A percentile compares a stretch with the other conserved stretches of the same genome.
phyloP scores from a whole-genome alignment of 2,888 invertebrate genomes.

The Drosophila borealis region DNA sequence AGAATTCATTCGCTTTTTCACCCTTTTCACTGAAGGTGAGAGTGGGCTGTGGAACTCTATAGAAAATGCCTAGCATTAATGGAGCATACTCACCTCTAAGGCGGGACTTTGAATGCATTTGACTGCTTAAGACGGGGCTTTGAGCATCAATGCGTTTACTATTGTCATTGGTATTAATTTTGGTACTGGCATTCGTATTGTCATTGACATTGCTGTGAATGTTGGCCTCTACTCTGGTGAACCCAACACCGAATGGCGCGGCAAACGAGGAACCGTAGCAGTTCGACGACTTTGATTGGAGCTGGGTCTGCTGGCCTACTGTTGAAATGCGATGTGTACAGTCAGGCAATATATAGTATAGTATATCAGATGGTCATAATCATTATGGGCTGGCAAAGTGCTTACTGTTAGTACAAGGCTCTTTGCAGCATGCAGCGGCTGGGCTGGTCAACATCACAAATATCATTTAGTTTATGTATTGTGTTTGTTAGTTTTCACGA shows the following conservation, averaged over 20 bases:
- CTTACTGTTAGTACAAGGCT: constrained; percentile 7
- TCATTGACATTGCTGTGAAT: constrained; percentile 1
- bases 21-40: background rate
- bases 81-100: constrained; percentile 53
- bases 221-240: constrained; percentile 12
- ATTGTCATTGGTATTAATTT: constrained; percentile 6
- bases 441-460: background rate
- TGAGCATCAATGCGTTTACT: constrained; percentile 2
- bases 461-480: background rate
- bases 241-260: constrained; percentile 23
- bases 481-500: background rate
- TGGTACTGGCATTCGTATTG: constrained; percentile 18
- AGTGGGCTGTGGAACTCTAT: background rate
- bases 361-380: no score
- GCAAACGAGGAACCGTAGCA: constrained; percentile 2
- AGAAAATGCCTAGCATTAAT: constrained; percentile 7
- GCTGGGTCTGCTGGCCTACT: constrained; percentile 33
- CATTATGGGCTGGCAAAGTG: no score
- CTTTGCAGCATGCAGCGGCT: background rate
- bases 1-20: background rate
- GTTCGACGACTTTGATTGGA: constrained; percentile 6
- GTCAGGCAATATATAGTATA: constrained; percentile 17
- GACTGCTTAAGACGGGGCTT: background rate
- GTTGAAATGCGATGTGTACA: constrained; percentile 25
- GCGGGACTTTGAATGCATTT: constrained; percentile 28